These are phyloP conservation scores for Diploptera punctata DNA, from an alignment of 2,888 invertebrate species.

Conservation along the genomic window DNA sequence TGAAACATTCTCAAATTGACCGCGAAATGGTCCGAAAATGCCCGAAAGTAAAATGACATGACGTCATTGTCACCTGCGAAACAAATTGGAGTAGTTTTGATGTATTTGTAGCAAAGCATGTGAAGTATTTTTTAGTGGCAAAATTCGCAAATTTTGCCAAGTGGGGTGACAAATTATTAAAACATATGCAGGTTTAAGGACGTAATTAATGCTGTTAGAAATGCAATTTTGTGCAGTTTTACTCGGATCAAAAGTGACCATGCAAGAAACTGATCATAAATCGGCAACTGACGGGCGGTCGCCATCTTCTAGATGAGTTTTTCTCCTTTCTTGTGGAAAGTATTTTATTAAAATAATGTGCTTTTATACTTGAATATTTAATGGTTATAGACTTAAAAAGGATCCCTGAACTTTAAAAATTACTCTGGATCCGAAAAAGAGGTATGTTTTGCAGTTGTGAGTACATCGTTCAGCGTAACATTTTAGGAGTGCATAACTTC, in stretches of 20 bases:
- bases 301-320: slow-evolving; percentile 66
- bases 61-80: slow-evolving; percentile 44
- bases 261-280: slow-evolving; percentile 47
- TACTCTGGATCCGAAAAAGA: slow-evolving; percentile 40
- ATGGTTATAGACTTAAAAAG: slow-evolving; percentile 31
- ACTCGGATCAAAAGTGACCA: slow-evolving; percentile 35
- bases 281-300: slow-evolving; percentile 58
- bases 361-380: slow-evolving; percentile 33
- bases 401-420: slow-evolving; percentile 34
- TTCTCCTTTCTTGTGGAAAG: slow-evolving; percentile 52
- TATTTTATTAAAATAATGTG: slow-evolving; percentile 42
- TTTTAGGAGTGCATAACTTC: slow-evolving; percentile 32
- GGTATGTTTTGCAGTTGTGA: slow-evolving; percentile 36
- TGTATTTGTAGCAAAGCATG: slow-evolving; percentile 40
- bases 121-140: slow-evolving; percentile 32
- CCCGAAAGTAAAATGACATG: slow-evolving; percentile 45
- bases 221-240: slow-evolving; percentile 29
- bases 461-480: slow-evolving; percentile 28
- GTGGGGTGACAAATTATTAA: slow-evolving; percentile 15
- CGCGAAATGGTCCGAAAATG: slow-evolving; percentile 45
- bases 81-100: slow-evolving; percentile 39
- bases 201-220: slow-evolving; percentile 1
- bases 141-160: not conserved
- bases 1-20: slow-evolving; percentile 39
- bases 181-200: not conserved